Conservation (phyloP, 2,797 vertebrate genomes). For the Malacoraja senta region DNA sequence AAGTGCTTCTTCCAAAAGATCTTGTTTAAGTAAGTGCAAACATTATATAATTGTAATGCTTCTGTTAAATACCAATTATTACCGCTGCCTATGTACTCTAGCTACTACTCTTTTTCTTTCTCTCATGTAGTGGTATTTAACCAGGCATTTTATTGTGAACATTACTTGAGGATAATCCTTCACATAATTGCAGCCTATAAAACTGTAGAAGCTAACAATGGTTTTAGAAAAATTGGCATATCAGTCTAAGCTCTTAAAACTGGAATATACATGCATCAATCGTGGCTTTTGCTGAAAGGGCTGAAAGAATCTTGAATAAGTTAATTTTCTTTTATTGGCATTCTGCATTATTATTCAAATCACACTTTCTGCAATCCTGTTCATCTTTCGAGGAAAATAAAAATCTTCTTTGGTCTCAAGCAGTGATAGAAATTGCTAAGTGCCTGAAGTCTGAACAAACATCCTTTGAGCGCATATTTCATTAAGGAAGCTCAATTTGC, state of each 20-base stretch:
- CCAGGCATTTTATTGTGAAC: background rate
- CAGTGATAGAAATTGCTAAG: background rate
- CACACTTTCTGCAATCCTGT: background rate
- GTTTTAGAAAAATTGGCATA: background rate
- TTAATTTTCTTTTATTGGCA: background rate
- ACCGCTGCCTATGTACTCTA: too few relatives aligned
- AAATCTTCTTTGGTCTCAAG: background rate
- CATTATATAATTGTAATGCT: background rate
- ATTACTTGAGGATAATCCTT: background rate
- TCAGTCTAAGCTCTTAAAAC: background rate
- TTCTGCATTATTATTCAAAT: background rate
- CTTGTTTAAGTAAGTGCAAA: conserved; percentile 85
- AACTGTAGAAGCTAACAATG: background rate
- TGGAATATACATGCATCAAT: background rate
- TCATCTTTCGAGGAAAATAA: background rate
- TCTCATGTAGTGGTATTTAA: background rate
- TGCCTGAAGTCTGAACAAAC: background rate
- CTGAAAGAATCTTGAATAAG: background rate
- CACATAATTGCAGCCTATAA: background rate
- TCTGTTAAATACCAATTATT: too few relatives aligned
- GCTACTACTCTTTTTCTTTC: background rate
- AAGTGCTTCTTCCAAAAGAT: conserved; percentile 87
- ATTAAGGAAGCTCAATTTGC: background rate
- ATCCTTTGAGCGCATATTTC: background rate
- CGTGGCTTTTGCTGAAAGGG: background rate